A percentile compares a stretch with the other conserved stretches of the same genome.
These are phyloP conservation scores for Drosophila rhopaloa DNA, from an alignment of 1,140 invertebrate genomes.

Conservation along the genomic window DNA sequence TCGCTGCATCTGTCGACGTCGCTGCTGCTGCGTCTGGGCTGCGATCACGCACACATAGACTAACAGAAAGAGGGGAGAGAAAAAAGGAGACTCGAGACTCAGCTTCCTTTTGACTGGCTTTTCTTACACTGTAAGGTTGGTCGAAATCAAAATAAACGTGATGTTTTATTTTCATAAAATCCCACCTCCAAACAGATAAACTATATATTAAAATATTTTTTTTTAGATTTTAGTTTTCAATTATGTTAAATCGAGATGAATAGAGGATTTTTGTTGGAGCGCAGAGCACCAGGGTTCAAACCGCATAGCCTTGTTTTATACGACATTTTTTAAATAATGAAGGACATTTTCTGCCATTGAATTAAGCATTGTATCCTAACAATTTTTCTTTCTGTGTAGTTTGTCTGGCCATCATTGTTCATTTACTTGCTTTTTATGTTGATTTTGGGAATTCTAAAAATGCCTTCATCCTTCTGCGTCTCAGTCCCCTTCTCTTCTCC, in stretches of 20 bases:
- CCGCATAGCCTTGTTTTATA: no score
- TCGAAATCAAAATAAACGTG: no score
- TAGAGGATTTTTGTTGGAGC: no score
- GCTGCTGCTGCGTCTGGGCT: conserved; percentile 50
- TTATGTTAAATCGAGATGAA: no score
- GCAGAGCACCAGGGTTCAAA: no score
- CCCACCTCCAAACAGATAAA: no score
- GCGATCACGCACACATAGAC: conserved; percentile 39
- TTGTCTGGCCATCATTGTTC: conserved; percentile 33
- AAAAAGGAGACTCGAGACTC: background rate
- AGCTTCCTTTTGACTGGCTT: conserved; percentile 41
- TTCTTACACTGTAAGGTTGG: conserved; percentile 10
- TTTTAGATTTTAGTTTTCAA: no score
- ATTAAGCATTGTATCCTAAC: no score
- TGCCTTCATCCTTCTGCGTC: conserved; percentile 49
- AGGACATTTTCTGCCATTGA: no score
- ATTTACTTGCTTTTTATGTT: conserved; percentile 57
- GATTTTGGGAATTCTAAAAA: conserved; percentile 77
- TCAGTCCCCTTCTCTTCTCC: conserved; percentile 30
- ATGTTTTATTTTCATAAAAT: no score
- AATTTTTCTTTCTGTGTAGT: background rate
- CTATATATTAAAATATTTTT: no score
- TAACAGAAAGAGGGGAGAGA: background rate
- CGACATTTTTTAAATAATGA: no score
- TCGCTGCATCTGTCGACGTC: background rate